phyloP scores from a whole-genome alignment of 2,113 vertebrate species.

The Silurus glanis region DNA sequence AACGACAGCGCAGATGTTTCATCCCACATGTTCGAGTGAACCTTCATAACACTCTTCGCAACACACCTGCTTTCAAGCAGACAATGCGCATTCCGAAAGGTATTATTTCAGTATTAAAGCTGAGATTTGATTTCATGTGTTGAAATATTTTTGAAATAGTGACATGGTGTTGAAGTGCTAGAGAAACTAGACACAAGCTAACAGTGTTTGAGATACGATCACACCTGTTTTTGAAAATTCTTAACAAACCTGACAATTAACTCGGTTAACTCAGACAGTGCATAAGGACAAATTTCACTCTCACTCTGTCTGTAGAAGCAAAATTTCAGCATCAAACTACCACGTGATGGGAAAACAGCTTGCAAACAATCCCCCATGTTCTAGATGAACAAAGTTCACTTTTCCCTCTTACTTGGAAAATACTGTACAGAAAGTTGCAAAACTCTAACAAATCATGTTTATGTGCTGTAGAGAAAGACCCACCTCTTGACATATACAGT shows the following conservation, averaged over 20 bases:
- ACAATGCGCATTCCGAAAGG: background rate
- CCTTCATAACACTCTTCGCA: background rate
- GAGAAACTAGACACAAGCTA: background rate
- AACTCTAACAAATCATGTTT: background rate
- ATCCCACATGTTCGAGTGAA: background rate
- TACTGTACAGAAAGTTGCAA: background rate
- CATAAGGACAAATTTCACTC: background rate
- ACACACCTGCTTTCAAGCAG: constrained; percentile 1
- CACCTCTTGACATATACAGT: background rate
- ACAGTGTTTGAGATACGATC: background rate
- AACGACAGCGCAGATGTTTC: constrained; percentile 25
- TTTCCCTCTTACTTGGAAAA: background rate
- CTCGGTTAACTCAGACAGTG: background rate
- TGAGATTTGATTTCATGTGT: background rate
- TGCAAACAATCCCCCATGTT: background rate
- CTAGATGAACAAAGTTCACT: background rate
- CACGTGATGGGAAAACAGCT: background rate
- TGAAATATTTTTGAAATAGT: background rate
- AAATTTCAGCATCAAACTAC: background rate
- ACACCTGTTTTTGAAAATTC: background rate
- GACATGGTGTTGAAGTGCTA: background rate
- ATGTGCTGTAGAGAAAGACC: background rate
- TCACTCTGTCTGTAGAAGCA: background rate
- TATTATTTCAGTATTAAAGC: background rate
- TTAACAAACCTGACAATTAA: background rate